Conservation (phyloP, 92 coral and sea anemone species). For the Scolanthus callimorphus region DNA sequence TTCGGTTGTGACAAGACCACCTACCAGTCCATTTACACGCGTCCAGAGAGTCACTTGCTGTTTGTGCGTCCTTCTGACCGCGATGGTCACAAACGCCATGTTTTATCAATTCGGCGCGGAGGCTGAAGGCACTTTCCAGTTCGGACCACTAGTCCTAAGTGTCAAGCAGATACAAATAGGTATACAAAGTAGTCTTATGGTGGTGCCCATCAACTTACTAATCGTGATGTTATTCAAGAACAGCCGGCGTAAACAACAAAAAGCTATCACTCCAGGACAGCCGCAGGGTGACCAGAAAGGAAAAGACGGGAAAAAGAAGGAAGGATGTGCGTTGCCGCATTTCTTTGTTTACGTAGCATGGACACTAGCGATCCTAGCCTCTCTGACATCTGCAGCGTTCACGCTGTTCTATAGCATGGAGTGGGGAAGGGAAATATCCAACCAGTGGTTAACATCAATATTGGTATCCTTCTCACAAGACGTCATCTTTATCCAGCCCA, state of each 20-base stretch:
- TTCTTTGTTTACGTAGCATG: constrained; percentile 77
- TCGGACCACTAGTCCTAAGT: constrained; percentile 82
- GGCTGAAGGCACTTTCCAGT: constrained; percentile 55
- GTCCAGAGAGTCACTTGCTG: constrained; percentile 95
- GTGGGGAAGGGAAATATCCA: constrained; percentile 91
- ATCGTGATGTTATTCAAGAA: constrained; percentile 84
- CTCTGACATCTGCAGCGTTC: constrained; percentile 74
- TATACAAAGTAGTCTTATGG: constrained; percentile 80
- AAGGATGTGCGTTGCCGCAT: constrained; percentile 57
- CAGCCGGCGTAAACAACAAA: constrained; percentile 44
- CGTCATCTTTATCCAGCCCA: constrained; percentile 82
- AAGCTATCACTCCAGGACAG: constrained; percentile 28
- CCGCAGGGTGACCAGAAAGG: constrained; percentile 23
- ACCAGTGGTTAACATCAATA: constrained; percentile 90
- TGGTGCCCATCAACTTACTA: constrained; percentile 78
- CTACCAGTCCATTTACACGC: constrained; percentile 90
- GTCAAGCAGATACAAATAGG: constrained; percentile 79
- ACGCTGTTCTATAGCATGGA: constrained; percentile 89
- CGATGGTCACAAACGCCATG: constrained; percentile 95
- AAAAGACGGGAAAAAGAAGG: constrained; percentile 15
- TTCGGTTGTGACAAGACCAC: constrained; percentile 90
- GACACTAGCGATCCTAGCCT: constrained; percentile 54
- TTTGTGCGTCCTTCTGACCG: constrained; percentile 77
- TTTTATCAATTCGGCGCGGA: constrained; percentile 88
- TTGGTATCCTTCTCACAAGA: constrained; percentile 96